Evolutionary conservation across 2,113 vertebrate genomes (phyloP).

Genomic region (Tautogolabrus adspersus): DNA sequence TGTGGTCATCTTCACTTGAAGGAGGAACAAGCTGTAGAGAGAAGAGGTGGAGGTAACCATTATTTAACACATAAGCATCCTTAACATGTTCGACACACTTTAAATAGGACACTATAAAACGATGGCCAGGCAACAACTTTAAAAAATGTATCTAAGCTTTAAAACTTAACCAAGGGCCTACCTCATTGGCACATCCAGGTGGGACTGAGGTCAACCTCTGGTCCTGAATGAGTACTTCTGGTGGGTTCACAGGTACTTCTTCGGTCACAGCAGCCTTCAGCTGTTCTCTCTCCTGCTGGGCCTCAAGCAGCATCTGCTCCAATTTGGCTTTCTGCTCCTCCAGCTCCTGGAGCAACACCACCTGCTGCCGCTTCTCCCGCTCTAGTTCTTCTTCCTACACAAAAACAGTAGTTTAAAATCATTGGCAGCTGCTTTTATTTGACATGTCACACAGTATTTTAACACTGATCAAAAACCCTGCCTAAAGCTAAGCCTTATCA

Average conservation of each 20-base stretch:
- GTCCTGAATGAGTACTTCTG: conserved; percentile 4
- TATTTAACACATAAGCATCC: background rate
- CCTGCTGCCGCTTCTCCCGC: conserved; percentile 88
- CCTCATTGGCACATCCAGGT: conserved; percentile 11
- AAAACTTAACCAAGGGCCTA: background rate
- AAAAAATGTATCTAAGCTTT: background rate
- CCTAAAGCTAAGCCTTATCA: background rate
- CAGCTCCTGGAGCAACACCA: conserved; percentile 87
- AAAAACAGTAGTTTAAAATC: background rate
- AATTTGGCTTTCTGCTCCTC: conserved; percentile 86
- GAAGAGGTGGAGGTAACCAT: background rate
- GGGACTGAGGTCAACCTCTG: conserved; percentile 4
- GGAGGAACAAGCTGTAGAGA: conserved; percentile 35
- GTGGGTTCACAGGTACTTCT: background rate
- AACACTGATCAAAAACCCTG: background rate
- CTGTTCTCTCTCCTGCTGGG: conserved; percentile 78
- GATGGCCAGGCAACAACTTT: background rate
- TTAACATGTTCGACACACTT: background rate
- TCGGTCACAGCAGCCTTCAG: conserved; percentile 60
- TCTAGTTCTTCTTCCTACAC: conserved; percentile 87
- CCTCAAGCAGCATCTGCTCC: conserved; percentile 84
- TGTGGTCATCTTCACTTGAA: conserved; percentile 73
- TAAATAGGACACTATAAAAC: background rate
- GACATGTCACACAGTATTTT: background rate
- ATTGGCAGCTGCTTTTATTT: too few relatives aligned